Evolutionary conservation across 2,797 vertebrate species (phyloP).

Genomic region (Tauraco hartlaubi): DNA sequence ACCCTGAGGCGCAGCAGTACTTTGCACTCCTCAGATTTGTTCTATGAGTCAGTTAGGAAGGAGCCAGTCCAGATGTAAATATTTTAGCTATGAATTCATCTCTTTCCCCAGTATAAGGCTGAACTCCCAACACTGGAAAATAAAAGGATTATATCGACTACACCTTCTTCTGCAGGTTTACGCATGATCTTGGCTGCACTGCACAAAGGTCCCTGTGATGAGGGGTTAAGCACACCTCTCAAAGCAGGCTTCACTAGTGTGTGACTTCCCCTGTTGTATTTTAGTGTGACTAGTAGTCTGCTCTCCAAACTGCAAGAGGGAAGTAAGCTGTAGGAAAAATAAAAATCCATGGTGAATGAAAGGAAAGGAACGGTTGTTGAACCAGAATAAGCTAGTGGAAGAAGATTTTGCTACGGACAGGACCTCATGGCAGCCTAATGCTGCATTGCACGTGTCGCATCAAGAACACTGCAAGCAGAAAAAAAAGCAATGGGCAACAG

Average conservation of each 20-base stretch:
- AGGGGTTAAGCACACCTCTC: neutral
- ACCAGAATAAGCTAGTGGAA: neutral
- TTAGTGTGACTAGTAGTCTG: neutral
- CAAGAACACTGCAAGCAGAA: neutral
- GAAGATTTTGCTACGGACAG: neutral
- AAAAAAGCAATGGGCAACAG: neutral
- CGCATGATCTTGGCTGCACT: neutral
- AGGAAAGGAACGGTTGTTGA: neutral
- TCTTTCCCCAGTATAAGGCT: neutral
- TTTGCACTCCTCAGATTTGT: neutral
- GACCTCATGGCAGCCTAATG: neutral
- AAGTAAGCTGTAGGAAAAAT: neutral
- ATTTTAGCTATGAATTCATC: neutral
- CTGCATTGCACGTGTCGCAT: neutral
- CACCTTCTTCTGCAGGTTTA: neutral
- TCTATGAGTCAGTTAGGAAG: neutral
- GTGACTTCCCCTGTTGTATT: neutral
- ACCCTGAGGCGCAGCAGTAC: neutral
- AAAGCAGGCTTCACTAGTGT: neutral
- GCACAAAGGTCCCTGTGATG: neutral
- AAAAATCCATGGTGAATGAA: neutral
- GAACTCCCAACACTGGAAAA: neutral
- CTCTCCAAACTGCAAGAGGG: neutral
- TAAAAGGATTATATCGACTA: neutral
- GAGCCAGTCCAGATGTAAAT: neutral